phyloP scores from a whole-genome alignment of 2,888 invertebrate species.

The Pandemis corylana region DNA sequence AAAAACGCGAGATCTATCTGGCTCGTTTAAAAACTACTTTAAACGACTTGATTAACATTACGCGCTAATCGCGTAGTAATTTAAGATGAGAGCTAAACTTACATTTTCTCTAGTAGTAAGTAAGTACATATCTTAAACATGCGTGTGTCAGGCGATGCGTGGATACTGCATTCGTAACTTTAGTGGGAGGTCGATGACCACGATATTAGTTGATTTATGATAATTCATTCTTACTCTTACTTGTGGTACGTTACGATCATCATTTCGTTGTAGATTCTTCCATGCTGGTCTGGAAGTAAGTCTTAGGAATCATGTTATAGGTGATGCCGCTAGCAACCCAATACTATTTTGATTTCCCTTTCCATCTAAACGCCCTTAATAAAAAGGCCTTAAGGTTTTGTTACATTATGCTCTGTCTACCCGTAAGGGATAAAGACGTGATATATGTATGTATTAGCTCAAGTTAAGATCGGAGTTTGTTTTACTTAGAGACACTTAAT shows the following conservation, averaged over 20 bases:
- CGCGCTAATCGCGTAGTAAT: constrained; percentile 3
- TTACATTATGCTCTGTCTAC: no score
- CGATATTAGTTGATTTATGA: neutral
- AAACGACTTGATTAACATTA: neutral
- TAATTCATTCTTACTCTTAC: neutral
- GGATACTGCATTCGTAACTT: constrained; percentile 17
- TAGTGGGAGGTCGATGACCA: constrained; percentile 16
- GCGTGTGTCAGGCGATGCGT: constrained; percentile 37
- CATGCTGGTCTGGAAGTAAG: no score
- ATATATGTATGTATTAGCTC: neutral
- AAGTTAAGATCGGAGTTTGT: neutral
- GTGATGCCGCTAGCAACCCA: no score
- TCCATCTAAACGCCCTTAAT: no score
- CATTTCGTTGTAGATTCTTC: neutral
- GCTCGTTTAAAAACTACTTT: neutral
- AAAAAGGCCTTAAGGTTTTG: no score
- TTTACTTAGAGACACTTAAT: neutral
- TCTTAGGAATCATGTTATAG: no score
- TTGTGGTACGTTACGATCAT: neutral
- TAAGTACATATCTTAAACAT: neutral
- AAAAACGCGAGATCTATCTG: no score
- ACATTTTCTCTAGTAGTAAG: constrained; percentile 11
- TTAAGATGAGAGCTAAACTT: neutral
- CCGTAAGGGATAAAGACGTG: no score
- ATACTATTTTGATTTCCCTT: no score